These are phyloP conservation scores for Cryptocheilus praepositus DNA, from an alignment of 2,888 invertebrate species.

Conservation along the genomic window DNA sequence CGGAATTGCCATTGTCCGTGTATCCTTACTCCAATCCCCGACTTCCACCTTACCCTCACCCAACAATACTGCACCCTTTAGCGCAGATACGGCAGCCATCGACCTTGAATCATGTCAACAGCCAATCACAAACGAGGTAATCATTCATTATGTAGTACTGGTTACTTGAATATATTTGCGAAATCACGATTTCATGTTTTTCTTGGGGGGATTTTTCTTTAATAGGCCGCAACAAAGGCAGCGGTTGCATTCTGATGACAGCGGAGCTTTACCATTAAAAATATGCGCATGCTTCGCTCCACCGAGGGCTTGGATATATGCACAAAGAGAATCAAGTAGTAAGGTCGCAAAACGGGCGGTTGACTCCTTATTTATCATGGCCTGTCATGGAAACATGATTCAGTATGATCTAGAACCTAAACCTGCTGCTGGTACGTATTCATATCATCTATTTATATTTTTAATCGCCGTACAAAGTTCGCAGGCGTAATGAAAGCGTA, in stretches of 20 bases:
- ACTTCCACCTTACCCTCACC: constrained; percentile 93
- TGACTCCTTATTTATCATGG: constrained; percentile 93
- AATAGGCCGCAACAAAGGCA: constrained; percentile 74
- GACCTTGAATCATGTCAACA: constrained; percentile 66
- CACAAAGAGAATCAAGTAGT: constrained; percentile 69
- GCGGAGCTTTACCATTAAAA: constrained; percentile 82
- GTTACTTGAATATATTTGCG: neutral
- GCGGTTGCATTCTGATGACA: constrained; percentile 83
- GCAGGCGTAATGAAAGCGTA: no score
- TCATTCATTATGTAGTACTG: neutral
- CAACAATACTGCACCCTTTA: constrained; percentile 86
- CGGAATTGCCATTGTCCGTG: constrained; percentile 72
- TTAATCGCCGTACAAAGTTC: neutral
- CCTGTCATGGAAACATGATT: constrained; percentile 89
- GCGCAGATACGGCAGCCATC: constrained; percentile 89
- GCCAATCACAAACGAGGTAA: constrained; percentile 68
- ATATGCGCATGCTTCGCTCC: constrained; percentile 89
- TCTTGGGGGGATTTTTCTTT: neutral
- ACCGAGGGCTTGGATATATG: constrained; percentile 83
- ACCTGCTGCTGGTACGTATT: constrained; percentile 76
- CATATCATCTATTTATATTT: neutral
- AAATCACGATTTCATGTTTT: no score
- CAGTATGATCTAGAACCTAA: constrained; percentile 92
- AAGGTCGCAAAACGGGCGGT: constrained; percentile 77
- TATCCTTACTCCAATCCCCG: constrained; percentile 90